phyloP scores from a whole-genome alignment of 2,888 invertebrate species.

The Cephalotes varians region DNA sequence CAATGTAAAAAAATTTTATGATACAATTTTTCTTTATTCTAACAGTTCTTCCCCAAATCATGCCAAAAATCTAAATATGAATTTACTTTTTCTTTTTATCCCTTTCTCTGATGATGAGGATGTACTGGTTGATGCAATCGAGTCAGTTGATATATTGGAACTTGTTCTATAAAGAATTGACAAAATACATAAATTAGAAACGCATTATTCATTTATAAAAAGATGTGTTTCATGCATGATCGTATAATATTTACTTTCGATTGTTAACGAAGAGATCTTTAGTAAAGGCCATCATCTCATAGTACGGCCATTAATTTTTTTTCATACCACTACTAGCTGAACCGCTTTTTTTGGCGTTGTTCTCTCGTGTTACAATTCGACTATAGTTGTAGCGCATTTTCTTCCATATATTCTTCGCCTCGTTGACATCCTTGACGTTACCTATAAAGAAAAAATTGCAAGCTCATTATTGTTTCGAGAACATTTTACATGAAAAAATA shows the following conservation, averaged over 20 bases:
- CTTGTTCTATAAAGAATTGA: slow-evolving; percentile 18
- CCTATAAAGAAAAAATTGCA: slow-evolving; percentile 7
- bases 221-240: slow-evolving; percentile 2
- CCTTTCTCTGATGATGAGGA: neutral
- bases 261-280: neutral
- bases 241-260: slow-evolving; percentile 13
- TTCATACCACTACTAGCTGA: neutral
- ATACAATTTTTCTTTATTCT: neutral
- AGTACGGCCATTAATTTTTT: slow-evolving; percentile 18
- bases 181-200: slow-evolving; percentile 7
- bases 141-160: slow-evolving; percentile 7
- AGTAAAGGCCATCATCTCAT: slow-evolving; percentile 13
- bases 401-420: slow-evolving; percentile 12
- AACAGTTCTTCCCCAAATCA: neutral
- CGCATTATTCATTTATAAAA: slow-evolving; percentile 13
- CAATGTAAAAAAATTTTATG: neutral
- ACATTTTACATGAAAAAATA: neutral
- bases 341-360: neutral
- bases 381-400: slow-evolving; percentile 19
- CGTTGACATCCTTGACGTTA: slow-evolving; percentile 1
- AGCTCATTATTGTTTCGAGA: slow-evolving; percentile 8
- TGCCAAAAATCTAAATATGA: neutral
- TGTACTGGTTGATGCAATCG: slow-evolving; percentile 3
- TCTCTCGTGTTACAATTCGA: slow-evolving; percentile 7
- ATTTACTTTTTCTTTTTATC: neutral